Percentiles rank a stretch among this genome's conserved stretches.
Conservation (phyloP, 2,888 invertebrate species). For the Lasioglossum zephyrum region DNA sequence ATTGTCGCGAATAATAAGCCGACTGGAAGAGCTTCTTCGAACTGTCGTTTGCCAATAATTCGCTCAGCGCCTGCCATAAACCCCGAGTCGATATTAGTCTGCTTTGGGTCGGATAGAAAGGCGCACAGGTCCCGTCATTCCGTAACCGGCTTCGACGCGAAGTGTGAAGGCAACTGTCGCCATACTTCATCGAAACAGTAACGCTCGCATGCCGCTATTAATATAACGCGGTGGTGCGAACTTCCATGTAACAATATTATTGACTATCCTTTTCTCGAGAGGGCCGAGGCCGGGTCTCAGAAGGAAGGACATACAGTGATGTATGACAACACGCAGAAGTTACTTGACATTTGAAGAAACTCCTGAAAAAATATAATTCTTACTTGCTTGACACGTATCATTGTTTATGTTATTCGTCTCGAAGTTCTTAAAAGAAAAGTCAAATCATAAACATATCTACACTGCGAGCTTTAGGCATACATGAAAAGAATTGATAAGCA, state of each 20-base stretch:
- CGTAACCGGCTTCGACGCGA: background rate
- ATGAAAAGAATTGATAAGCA: too few species aligned
- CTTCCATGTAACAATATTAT: constrained; percentile 31
- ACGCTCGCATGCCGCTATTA: constrained; percentile 21
- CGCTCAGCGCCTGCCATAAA: background rate
- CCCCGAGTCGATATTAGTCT: background rate
- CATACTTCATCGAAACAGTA: constrained; percentile 19
- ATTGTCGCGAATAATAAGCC: background rate
- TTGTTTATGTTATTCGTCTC: too few species aligned
- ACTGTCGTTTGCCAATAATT: background rate
- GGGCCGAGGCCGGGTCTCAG: background rate
- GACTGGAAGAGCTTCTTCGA: background rate
- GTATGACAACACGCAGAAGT: background rate
- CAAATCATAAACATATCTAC: too few species aligned
- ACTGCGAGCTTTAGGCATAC: too few species aligned
- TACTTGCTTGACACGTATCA: background rate
- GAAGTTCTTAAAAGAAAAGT: too few species aligned
- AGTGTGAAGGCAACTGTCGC: constrained; percentile 25
- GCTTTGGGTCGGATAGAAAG: background rate
- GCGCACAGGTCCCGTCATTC: background rate
- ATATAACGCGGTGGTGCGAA: constrained; percentile 7
- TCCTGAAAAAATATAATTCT: too few species aligned
- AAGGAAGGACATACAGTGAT: background rate
- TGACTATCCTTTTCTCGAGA: background rate
- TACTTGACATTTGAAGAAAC: background rate